Base-by-base conservation (phyloP, 2,113 vertebrate genomes). In the Muntiacus muntjak region DNA sequence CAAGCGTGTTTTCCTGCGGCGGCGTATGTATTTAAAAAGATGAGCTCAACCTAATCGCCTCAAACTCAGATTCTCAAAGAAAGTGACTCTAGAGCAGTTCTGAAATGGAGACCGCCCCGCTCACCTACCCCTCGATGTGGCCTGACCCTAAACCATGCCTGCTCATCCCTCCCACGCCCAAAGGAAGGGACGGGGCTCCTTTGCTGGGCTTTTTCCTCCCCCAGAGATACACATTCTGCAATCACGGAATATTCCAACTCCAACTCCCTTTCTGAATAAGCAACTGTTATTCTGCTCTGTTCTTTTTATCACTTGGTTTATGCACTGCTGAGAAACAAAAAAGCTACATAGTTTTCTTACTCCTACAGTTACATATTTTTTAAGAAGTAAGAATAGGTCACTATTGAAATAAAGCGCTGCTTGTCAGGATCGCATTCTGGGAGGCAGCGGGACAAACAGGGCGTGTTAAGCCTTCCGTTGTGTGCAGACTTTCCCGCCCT, bases 341-440 rank as follows among this genome's bases (percentile, higher is more conserved):
- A 43, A 89, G 91, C 95, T 54, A 57, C 97, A 97, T 57, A 95
- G 88, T 87, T 83, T 43, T 33, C 91, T 91, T 52, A 94, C 98
- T 98, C 98, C 97, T 64, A 98, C 95, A 74, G 92, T 26, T 50
- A 83, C 55, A 89, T 64, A n/a, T 54, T 97, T 97, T 96, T 79
- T 58, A 15, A 92, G 81, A 96, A 97, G 94, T 58, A 76, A 96
- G 98, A 97, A 88, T 64, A 64, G 93, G 95, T 90, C 92, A 47
- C 64, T 95, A 83, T 67, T 58, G 97, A 96, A 78, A 91, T 67
- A 76, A 58, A 95, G 74, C 15, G 28, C 2, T 23, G 60, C 86
- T 90, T 95, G 96, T 97, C 79, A 1, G 3, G 7, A 81, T 26
- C 17, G 30, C 28, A 28, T 82, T 92, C 94, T 52, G 83, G 62